Evolutionary conservation across 2,113 vertebrate genomes (phyloP).

Genomic region (Engraulis encrasicolus): DNA sequence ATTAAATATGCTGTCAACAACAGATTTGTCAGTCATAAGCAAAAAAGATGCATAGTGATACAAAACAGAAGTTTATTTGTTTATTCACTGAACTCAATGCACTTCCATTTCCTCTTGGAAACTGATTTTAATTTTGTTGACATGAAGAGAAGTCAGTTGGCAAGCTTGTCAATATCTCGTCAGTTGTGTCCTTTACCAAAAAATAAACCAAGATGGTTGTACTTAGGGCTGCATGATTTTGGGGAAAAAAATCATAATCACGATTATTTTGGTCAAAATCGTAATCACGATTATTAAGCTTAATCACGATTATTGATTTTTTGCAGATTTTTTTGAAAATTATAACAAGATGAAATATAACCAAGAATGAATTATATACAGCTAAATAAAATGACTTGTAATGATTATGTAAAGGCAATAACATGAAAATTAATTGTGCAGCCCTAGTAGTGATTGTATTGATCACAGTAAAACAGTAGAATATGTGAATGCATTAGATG

Average conservation of each 20-base stretch:
- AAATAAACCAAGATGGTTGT: too few species aligned
- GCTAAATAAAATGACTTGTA: too few species aligned
- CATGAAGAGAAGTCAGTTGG: background rate
- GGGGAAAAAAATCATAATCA: too few species aligned
- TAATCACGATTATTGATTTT: too few species aligned
- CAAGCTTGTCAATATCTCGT: background rate
- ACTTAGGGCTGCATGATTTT: too few species aligned
- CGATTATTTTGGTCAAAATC: too few species aligned
- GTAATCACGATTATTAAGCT: too few species aligned
- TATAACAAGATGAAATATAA: too few species aligned
- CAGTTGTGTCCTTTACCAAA: background rate
- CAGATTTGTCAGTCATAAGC: background rate
- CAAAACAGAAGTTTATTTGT: background rate
- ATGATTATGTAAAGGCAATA: too few species aligned
- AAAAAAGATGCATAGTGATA: background rate
- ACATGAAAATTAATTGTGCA: too few species aligned
- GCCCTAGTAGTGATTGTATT: background rate
- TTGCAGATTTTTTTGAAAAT: too few species aligned
- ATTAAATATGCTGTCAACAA: background rate
- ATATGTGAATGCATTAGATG: background rate
- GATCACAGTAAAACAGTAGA: background rate
- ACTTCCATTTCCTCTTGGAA: background rate
- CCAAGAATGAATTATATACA: too few species aligned
- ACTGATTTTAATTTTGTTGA: background rate
- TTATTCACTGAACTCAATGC: background rate